Conservation (phyloP, 2,888 invertebrate species). For the Dendrolimus houi region DNA sequence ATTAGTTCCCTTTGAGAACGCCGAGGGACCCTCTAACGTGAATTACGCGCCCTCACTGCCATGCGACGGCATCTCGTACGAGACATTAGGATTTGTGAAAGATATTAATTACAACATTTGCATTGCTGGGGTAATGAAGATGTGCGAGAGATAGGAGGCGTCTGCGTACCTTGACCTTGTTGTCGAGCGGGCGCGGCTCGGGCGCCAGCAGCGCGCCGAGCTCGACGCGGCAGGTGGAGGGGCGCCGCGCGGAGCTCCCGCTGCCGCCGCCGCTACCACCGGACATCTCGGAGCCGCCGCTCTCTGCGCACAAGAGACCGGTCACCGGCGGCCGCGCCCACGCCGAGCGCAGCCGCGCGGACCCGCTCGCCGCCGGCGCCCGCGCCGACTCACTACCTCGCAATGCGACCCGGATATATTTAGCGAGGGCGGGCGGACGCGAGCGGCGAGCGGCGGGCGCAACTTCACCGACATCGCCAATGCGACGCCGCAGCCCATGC, state of each 20-base stretch:
- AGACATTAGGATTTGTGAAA: too few relatives aligned
- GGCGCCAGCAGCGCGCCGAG: constrained; percentile 79
- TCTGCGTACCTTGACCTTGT: constrained; percentile 83
- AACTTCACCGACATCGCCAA: constrained; percentile 58
- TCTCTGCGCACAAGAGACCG: constrained; percentile 39
- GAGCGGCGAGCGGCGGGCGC: constrained; percentile 16
- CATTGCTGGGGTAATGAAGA: neutral
- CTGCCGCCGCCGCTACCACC: constrained; percentile 51
- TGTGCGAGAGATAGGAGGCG: neutral
- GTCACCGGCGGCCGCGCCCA: constrained; percentile 30
- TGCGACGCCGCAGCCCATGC: constrained; percentile 17
- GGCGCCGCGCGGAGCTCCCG: constrained; percentile 38
- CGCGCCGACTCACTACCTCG: constrained; percentile 30
- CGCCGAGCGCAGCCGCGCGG: constrained; percentile 27
- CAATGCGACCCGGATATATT: constrained; percentile 33
- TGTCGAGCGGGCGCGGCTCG: constrained; percentile 81
- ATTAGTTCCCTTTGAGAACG: too few relatives aligned
- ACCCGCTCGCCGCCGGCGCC: constrained; percentile 18
- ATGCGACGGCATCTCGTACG: too few relatives aligned
- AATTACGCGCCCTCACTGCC: too few relatives aligned
- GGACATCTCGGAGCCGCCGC: constrained; percentile 61
- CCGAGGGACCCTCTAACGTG: too few relatives aligned
- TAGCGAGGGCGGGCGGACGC: constrained; percentile 34
- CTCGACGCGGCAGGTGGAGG: constrained; percentile 75
- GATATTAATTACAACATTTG: too few relatives aligned